Evolutionary conservation across 2,797 vertebrate species (phyloP).

Genomic region (Rhinoraja longicauda): DNA sequence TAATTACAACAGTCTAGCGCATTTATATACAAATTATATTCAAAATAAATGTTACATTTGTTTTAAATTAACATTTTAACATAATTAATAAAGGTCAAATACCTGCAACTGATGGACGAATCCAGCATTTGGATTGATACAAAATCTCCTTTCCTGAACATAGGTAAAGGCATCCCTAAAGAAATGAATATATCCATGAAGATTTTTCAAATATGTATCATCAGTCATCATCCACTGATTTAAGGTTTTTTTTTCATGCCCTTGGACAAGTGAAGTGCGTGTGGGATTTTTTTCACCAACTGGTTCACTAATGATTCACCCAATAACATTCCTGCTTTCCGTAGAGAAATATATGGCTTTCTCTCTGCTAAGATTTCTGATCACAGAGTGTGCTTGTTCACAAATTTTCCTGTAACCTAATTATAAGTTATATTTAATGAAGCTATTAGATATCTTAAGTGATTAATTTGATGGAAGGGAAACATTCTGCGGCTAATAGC

Average conservation of each 20-base stretch:
- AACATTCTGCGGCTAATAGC: too few species aligned
- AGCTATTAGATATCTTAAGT: not conserved
- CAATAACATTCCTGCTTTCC: not conserved
- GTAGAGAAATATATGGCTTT: not conserved
- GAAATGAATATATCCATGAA: not conserved
- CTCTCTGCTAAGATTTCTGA: not conserved
- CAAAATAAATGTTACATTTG: not conserved
- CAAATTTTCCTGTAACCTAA: not conserved
- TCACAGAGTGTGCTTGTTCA: not conserved
- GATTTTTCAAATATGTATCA: not conserved
- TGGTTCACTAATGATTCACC: not conserved
- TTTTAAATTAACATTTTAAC: not conserved
- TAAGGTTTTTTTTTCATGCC: not conserved
- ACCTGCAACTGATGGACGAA: conserved; percentile 98
- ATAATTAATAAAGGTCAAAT: conserved; percentile 40
- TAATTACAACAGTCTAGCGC: not conserved
- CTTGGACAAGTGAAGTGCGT: not conserved
- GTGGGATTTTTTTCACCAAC: not conserved
- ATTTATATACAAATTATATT: not conserved
- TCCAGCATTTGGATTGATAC: conserved; percentile 97
- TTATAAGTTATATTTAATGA: not conserved
- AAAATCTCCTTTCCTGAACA: conserved; percentile 96
- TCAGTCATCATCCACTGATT: not conserved
- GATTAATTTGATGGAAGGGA: not conserved
- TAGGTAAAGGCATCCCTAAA: conserved; percentile 91